phyloP scores from a whole-genome alignment of 1,140 invertebrate species.

The Nasonia vitripennis region DNA sequence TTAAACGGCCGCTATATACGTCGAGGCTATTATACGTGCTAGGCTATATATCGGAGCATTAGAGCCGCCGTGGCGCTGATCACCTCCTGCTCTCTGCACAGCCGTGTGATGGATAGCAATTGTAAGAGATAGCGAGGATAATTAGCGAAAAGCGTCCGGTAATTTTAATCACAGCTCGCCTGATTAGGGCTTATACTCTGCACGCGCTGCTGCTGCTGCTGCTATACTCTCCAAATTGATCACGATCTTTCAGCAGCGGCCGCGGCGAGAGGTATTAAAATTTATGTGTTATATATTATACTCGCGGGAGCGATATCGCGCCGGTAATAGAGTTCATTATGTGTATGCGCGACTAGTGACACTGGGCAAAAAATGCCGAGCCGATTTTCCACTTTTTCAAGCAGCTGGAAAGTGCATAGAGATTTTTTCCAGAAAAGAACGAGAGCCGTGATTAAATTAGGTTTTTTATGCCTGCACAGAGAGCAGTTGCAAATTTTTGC shows the following conservation, averaged over 20 bases:
- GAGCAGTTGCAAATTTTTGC: background rate
- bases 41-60: background rate
- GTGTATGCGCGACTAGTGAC: background rate
- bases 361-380: background rate
- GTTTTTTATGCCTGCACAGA: background rate
- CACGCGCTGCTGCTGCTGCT: no score
- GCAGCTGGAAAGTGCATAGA: background rate
- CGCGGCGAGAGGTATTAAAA: constrained; percentile 20
- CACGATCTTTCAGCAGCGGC: constrained; percentile 50
- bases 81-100: background rate
- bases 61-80: background rate
- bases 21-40: constrained; percentile 31
- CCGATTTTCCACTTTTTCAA: background rate
- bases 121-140: constrained; percentile 37
- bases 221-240: constrained; percentile 59
- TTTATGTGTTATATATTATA: constrained; percentile 3
- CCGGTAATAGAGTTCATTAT: background rate
- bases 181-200: no score
- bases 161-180: constrained; percentile 29
- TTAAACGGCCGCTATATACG: background rate
- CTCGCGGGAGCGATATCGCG: background rate
- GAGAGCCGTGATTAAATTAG: background rate
- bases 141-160: constrained; percentile 18
- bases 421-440: background rate
- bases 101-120: constrained; percentile 44